These are phyloP conservation scores for Parapsyche elsis DNA, from an alignment of 1,140 invertebrate species.

Conservation along the genomic window DNA sequence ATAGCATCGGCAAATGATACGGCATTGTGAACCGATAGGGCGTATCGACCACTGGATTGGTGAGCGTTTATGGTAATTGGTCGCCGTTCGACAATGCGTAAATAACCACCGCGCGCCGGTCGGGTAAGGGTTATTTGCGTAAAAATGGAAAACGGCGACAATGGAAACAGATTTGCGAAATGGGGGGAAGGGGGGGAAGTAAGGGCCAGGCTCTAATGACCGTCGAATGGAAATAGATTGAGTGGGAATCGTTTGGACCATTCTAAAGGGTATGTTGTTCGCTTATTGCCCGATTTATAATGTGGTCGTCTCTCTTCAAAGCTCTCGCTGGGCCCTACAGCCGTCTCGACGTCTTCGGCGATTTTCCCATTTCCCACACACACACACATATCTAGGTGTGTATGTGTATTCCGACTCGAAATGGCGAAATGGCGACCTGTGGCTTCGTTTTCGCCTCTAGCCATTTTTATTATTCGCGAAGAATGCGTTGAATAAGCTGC, in stretches of 20 bases:
- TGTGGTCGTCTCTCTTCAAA: neutral
- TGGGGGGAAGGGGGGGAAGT: neutral
- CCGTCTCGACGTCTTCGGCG: too few relatives aligned
- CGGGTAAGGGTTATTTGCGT: conserved; percentile 25
- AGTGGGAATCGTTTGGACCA: conserved; percentile 39
- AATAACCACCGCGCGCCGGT: neutral
- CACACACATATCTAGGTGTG: too few relatives aligned
- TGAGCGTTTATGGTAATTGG: neutral
- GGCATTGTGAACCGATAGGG: neutral
- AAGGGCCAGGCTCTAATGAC: conserved; percentile 34
- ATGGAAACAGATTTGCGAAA: conserved; percentile 21
- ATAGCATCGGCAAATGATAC: neutral
- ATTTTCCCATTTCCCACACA: too few relatives aligned
- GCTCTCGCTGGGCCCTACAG: neutral
- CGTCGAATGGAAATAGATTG: conserved; percentile 40
- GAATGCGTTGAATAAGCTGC: conserved; percentile 35
- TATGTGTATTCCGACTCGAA: neutral
- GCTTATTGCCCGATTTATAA: conserved; percentile 47
- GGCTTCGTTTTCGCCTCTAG: conserved; percentile 17
- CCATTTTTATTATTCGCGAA: conserved; percentile 37
- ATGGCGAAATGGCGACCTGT: conserved; percentile 30
- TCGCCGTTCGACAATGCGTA: neutral
- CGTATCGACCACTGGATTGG: neutral
- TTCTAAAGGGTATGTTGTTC: conserved; percentile 43
- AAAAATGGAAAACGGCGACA: conserved; percentile 27